These are phyloP conservation scores for Morelia viridis DNA, from an alignment of 2,797 vertebrate species.

Conservation along the genomic window DNA sequence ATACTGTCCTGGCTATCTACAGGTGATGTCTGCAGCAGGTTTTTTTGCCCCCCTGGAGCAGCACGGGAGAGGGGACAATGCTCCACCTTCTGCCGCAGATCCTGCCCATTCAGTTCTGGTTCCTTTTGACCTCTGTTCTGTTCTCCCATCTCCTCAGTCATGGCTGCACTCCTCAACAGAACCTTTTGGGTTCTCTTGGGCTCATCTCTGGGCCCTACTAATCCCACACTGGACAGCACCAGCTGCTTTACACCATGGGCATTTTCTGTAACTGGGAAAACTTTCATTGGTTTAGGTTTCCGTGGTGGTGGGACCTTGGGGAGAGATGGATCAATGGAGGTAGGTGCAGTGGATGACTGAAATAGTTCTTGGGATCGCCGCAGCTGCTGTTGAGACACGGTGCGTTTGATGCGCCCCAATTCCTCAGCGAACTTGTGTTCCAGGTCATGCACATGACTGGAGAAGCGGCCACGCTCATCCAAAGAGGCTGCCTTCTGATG, in stretches of 20 bases:
- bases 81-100: conserved; percentile 78
- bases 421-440: conserved; percentile 95
- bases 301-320: conserved; percentile 29
- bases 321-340: conserved; percentile 59
- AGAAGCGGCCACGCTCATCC: conserved; percentile 88
- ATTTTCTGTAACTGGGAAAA: conserved; percentile 34
- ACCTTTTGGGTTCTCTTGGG: conserved; percentile 43
- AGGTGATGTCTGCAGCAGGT: conserved; percentile 29
- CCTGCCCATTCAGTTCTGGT: conserved; percentile 56
- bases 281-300: conserved; percentile 28
- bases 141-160: conserved; percentile 54
- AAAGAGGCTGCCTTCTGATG: conserved; percentile 91
- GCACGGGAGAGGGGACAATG: conserved; percentile 67
- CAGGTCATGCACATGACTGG: conserved; percentile 87
- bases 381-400: conserved; percentile 91
- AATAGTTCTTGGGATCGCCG: conserved; percentile 84
- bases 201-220: conserved; percentile 63
- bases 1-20: background rate
- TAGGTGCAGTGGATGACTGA: conserved; percentile 74
- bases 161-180: conserved; percentile 45
- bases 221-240: conserved; percentile 56
- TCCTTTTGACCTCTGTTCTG: conserved; percentile 70
- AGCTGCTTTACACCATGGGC: conserved; percentile 62
- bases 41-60: conserved; percentile 60
- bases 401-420: conserved; percentile 90